Evolutionary conservation across 2,797 vertebrate genomes (phyloP).

Genomic region (Gobionotothen gibberifrons): DNA sequence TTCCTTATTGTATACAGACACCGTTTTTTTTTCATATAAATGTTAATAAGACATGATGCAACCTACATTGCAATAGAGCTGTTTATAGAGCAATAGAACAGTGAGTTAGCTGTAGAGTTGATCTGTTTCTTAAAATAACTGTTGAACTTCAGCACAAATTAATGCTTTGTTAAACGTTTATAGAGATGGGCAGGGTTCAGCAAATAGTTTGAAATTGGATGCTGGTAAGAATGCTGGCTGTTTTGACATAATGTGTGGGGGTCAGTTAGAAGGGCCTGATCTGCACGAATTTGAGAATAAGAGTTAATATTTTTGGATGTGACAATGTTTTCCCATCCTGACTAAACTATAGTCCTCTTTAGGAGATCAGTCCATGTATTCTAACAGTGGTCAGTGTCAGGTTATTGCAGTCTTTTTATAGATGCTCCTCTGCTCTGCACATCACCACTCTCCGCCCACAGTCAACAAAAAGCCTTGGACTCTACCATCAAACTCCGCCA

Average conservation of each 20-base stretch:
- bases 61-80: background rate
- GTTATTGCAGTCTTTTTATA: background rate
- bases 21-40: no score
- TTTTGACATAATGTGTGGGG: background rate
- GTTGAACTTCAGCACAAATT: background rate
- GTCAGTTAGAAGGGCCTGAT: background rate
- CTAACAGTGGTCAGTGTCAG: background rate
- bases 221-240: background rate
- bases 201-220: background rate
- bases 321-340: background rate
- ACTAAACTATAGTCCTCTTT: background rate
- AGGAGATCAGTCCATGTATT: background rate
- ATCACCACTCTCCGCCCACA: background rate
- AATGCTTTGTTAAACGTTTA: slow-evolving; percentile 1
- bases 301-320: background rate
- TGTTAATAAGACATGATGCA: no score
- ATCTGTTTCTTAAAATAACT: slow-evolving; percentile 13
- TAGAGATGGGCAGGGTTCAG: background rate
- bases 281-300: background rate
- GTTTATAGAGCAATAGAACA: background rate
- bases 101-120: background rate
- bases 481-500: slow-evolving; percentile 16
- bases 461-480: slow-evolving; percentile 22
- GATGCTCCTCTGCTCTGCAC: background rate
- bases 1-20: background rate